Evolutionary conservation across 2,888 invertebrate species (phyloP), one percentile per base, ranked within the genome.

Genomic region (Ornithoptera priamus): DNA sequence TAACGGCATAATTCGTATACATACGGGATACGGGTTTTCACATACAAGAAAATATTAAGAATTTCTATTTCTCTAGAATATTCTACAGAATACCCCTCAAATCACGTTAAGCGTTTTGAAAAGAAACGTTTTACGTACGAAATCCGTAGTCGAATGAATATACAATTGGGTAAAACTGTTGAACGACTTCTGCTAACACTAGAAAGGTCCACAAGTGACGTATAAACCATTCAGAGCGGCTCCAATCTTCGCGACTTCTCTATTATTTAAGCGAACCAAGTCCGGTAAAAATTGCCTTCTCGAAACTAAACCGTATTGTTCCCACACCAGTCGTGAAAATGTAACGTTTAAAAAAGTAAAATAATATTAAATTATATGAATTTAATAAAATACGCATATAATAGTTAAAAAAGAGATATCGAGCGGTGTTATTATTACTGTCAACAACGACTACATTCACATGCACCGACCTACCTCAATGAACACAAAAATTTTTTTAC

Each of bases 201-300:
- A 79, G 83, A 86, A 88, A 89, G 88, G 90, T 90, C 85, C 90
- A 86, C 89, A 79, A 85, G 90, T 86, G 90, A 88, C 90, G 85
- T 89, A 92, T 92, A 92, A 92, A 92, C 91, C 90, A 92, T 90
- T 90, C 90, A 80, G 82, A 83, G 82, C 77, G 85, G 81, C 85
- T 88, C 89, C 92, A 92, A 91, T 92, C 92, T 90, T 84, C 87
- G 87, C 86, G 87, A 84, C 89, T 83, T 86, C 85, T 92, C 85
- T 89, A 92, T 92, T 92, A 92, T 92, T 92, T 90, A 92, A 87
- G 80, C 85, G 83, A 85, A 86, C 86, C 83, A 84, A 84, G 84
- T 83, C 85, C 86, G 80, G 80, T 72, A 84, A 80, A 87, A 84
- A 92, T 90, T 90, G 91, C 85, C 30, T 67, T 58, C 58, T 60